Percentiles rank a stretch among this genome's conserved stretches.
Conservation (phyloP, 2,797 vertebrate species). For the Crotalus adamanteus region DNA sequence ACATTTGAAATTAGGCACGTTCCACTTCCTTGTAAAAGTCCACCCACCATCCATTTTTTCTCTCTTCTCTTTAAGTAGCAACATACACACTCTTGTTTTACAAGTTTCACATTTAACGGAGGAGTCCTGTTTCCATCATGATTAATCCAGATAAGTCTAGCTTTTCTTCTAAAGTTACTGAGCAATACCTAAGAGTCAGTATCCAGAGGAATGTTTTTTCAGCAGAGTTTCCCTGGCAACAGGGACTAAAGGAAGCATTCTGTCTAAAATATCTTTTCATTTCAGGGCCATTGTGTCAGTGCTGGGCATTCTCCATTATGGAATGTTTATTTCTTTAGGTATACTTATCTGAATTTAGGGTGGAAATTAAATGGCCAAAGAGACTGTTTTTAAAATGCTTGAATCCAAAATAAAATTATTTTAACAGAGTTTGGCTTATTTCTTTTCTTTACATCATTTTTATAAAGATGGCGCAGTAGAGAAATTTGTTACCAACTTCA, state of each 20-base stretch:
- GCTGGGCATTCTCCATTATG: constrained; percentile 32
- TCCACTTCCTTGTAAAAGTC: not conserved
- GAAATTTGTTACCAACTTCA: not conserved
- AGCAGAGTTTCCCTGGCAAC: constrained; percentile 70
- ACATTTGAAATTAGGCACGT: not conserved
- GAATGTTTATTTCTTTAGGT: not conserved
- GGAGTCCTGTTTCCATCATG: constrained; percentile 24
- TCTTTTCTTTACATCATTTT: not conserved
- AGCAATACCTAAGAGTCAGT: constrained; percentile 47
- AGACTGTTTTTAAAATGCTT: not conserved
- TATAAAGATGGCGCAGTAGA: not conserved
- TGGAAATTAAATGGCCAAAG: not conserved
- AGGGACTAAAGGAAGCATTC: constrained; percentile 33
- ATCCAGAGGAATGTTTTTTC: constrained; percentile 53
- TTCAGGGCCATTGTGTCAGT: constrained; percentile 50
- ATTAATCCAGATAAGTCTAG: constrained; percentile 26
- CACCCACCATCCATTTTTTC: not conserved
- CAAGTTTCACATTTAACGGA: not conserved
- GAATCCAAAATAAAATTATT: not conserved
- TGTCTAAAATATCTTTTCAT: constrained; percentile 55
- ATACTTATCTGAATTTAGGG: not conserved
- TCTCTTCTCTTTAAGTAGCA: not conserved
- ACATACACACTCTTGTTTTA: not conserved
- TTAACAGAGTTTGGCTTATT: not conserved
- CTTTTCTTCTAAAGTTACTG: constrained; percentile 38